Percentiles rank a stretch among this genome's conserved stretches.
phyloP scores from a whole-genome alignment of 2,888 invertebrate species.

The Cactoblastis cactorum region DNA sequence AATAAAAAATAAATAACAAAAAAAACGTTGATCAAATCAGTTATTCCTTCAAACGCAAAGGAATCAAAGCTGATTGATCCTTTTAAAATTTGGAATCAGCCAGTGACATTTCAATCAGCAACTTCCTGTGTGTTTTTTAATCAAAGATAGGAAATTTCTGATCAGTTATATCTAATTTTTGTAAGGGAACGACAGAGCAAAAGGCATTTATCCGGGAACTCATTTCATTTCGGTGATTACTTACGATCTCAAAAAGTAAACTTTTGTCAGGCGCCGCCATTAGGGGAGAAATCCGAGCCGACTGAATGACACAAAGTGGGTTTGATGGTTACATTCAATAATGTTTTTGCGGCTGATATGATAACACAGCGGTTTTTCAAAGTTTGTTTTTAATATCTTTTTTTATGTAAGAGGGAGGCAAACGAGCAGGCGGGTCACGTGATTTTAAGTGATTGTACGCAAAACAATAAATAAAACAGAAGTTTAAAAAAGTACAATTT shows the following conservation, averaged over 20 bases:
- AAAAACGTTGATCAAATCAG: background rate
- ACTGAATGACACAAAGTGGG: slow-evolving; percentile 15
- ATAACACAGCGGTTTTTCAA: background rate
- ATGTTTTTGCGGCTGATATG: background rate
- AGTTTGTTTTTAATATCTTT: background rate
- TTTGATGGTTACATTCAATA: background rate
- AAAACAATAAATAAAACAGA: no score
- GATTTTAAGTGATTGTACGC: no score
- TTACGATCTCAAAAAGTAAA: slow-evolving; percentile 15
- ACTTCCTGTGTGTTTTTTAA: background rate
- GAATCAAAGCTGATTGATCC: background rate
- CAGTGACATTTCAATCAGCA: slow-evolving; percentile 7
- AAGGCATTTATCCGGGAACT: slow-evolving; percentile 7
- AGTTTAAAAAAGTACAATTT: no score
- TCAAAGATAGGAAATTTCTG: no score
- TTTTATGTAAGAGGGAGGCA: no score
- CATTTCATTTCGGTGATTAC: slow-evolving; percentile 24
- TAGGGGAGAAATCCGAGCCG: slow-evolving; percentile 21
- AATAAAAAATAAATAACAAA: background rate
- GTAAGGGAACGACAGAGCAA: background rate
- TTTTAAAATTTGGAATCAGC: background rate
- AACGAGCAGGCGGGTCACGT: no score
- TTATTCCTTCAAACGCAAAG: background rate
- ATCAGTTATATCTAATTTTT: background rate
- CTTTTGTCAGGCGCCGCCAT: slow-evolving; percentile 18